Base-by-base conservation (phyloP, 2,888 invertebrate genomes). In the Cantharis lateralis region DNA sequence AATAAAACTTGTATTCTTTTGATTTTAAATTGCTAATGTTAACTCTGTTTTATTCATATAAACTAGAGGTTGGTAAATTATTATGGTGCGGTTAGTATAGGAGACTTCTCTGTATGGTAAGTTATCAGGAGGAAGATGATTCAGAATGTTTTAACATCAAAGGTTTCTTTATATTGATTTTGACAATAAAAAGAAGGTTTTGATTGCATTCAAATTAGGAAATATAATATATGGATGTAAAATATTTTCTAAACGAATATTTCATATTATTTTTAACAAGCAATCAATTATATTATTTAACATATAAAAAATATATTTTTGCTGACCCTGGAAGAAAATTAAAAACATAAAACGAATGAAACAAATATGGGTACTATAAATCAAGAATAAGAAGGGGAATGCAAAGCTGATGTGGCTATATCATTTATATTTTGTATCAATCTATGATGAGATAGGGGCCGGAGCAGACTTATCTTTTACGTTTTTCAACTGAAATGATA, bases 351-450 rank as follows among this genome's bases (percentile, higher is more conserved):
- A 83, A 80, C 75, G 78, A 78, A 82, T 77, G 82, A 82, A 79
- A 82, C 82, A 84, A 82, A 82, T 82, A 83, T 66, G 78, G 82
- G 80, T 81, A 82, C 83, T 84, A 85, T 85, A 85, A 85, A 85
- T 85, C 84, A 85, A 84, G 81, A 78, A 82, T 78, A 72, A 79
- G 81, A 80, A 83, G 83, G 82, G 83, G 84, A 81, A 85, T 84
- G 84, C 84, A 85, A 84, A 84, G 82, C 84, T 83, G 81, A 81
- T 81, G 81, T 76, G 83, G 83, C 83, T 82, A 81, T 84, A 85
- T 85, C 84, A 85, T 85, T 84, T 85, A 85, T 85, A 84, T 84
- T 84, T 85, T 85, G 83, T 84, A 84, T 84, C 85, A 84, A 84
- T 85, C 84, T 84, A 83, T 84, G 85, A 85, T 84, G 84, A 85